These are phyloP conservation scores for Argyrosomus regius DNA, from an alignment of 2,797 vertebrate species.

Conservation along the genomic window DNA sequence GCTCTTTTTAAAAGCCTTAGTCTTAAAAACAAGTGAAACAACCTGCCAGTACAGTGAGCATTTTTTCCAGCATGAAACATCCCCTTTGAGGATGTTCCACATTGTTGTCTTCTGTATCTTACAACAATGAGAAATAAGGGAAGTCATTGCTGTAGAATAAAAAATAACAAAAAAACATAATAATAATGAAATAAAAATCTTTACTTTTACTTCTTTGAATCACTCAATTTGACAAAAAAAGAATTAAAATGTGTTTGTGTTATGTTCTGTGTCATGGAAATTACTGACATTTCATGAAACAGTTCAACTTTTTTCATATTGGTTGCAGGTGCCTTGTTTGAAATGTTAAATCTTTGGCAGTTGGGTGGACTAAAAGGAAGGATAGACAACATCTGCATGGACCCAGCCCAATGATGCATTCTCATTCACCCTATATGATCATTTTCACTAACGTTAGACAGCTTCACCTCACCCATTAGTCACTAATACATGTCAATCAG, in stretches of 20 bases:
- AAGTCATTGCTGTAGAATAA: neutral
- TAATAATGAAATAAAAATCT: too few relatives aligned
- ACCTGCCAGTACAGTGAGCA: neutral
- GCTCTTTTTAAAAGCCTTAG: neutral
- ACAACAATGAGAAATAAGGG: neutral
- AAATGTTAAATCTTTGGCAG: constrained; percentile 8
- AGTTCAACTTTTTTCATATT: neutral
- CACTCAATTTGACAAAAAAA: too few relatives aligned
- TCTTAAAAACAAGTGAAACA: neutral
- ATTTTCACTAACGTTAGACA: constrained; percentile 32
- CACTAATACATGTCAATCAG: constrained; percentile 39
- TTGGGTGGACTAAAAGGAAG: neutral
- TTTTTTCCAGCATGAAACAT: neutral
- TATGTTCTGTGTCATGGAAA: neutral
- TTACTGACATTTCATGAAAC: neutral
- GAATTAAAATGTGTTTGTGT: neutral
- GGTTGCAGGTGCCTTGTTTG: neutral
- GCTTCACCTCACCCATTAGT: constrained; percentile 39
- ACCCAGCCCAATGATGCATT: constrained; percentile 8
- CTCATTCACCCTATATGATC: constrained; percentile 41
- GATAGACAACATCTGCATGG: constrained; percentile 17
- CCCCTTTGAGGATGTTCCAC: neutral
- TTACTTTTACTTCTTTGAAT: too few relatives aligned
- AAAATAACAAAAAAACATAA: neutral
- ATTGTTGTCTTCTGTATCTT: neutral